A percentile compares a stretch with the other conserved stretches of the same genome.
Conservation (phyloP, 2,797 vertebrate species). For the Emydoidea blandingii region DNA sequence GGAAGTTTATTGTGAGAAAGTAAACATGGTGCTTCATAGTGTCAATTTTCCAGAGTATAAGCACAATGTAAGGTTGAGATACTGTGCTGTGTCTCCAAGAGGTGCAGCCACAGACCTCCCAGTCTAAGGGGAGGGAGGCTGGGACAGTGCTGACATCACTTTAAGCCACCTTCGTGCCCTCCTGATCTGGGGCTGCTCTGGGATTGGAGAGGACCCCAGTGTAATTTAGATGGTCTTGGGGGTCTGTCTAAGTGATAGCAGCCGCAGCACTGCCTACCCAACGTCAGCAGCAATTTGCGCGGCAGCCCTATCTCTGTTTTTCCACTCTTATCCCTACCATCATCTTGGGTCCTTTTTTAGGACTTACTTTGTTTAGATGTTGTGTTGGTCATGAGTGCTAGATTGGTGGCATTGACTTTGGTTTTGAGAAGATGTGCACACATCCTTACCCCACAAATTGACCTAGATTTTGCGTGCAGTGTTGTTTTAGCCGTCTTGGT, state of each 20-base stretch:
- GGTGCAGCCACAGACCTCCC: neutral
- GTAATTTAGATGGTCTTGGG: too few species aligned
- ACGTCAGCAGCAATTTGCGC: neutral
- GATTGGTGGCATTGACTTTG: rapidly evolving
- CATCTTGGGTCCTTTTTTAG: rapidly evolving
- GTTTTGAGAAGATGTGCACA: neutral
- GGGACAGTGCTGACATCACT: neutral
- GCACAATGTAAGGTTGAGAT: neutral
- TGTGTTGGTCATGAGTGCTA: rapidly evolving
- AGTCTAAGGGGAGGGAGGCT: neutral
- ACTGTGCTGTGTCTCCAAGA: neutral
- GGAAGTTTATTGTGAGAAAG: neutral
- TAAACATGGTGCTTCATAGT: neutral
- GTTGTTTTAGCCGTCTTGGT: neutral
- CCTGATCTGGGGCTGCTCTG: neutral
- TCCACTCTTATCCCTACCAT: rapidly evolving
- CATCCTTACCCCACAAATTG: neutral
- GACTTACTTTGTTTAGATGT: neutral
- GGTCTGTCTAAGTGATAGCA: neutral
- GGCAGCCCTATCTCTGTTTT: rapidly evolving
- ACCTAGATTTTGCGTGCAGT: neutral
- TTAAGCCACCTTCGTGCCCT: neutral
- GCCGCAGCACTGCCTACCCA: neutral
- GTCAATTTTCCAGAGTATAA: neutral
- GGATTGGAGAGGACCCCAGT: neutral